Base-by-base conservation (phyloP, 1,140 invertebrate genomes). In the Metaphire vulgaris region DNA sequence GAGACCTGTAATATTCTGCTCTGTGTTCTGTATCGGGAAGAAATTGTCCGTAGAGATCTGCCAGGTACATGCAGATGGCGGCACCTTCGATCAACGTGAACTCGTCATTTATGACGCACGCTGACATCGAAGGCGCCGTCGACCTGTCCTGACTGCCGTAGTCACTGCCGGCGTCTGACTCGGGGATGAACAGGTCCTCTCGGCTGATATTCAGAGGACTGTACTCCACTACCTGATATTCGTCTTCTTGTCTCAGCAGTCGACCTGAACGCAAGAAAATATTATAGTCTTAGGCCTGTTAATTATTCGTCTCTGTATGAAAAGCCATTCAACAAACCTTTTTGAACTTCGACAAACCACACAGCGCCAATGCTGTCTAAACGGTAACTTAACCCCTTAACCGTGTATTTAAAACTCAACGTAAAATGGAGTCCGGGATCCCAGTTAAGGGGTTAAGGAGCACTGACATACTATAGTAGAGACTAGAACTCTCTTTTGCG, bases 51-150 rank as follows among this genome's bases (percentile, higher is more conserved):
- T 80, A 80, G 21, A 78, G 15, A 31, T 82, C 81, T n/a, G 79
- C 82, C 56, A 83, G 68, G 72, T 80, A 82, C 67, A 82, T 31
- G 65, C 82, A 82, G 70, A 82, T 81, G 33, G 82, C 82, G 14
- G 79, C 82, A 0, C 81, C 81, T 75, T 83, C 81, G 2, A 83
- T 66, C 33, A 83, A 72, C 1, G 77, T 64, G 30, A 69, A 69
- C n/a, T 75, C 72, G 0, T 77, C 79, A 21, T 81, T 79, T 1
- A 80, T 33, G 15, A 77, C 79, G n/a, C 82, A 34, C 21, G 80
- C 80, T 0, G 82, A 81, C 12, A 83, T 72, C 1, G 80, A 1
- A 30, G 29, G 16, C 21, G 70, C 6, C 70, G 16, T 30, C 12
- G 70, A 33, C 70, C 70, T 16, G 21, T 21, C 21, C 70, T 72